Evolutionary conservation across 2,888 invertebrate genomes (phyloP).

Genomic region (Deilephila elpenor): DNA sequence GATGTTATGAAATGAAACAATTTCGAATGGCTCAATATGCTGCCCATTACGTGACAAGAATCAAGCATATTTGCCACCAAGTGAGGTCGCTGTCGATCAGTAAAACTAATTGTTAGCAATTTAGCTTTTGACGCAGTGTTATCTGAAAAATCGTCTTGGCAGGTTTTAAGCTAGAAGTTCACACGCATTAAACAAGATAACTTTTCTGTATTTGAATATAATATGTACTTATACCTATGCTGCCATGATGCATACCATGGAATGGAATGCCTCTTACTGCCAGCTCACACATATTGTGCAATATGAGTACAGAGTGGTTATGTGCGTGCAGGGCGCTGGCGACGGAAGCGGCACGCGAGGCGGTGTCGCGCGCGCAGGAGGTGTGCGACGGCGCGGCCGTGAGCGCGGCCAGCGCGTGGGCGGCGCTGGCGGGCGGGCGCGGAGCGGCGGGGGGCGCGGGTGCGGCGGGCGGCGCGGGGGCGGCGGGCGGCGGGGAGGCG

Average conservation of each 20-base stretch:
- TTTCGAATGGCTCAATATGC: neutral
- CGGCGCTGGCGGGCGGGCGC: conserved; percentile 89
- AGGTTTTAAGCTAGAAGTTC: too few relatives aligned
- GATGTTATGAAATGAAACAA: neutral
- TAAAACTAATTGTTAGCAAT: too few relatives aligned
- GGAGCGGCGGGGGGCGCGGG: conserved; percentile 91
- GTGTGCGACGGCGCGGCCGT: conserved; percentile 93
- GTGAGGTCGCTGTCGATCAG: too few relatives aligned
- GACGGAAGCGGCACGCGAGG: conserved; percentile 92
- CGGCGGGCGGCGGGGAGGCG: conserved; percentile 89
- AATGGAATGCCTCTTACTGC: too few relatives aligned
- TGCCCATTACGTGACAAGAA: neutral
- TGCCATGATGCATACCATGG: too few relatives aligned
- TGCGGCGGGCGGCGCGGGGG: conserved; percentile 90
- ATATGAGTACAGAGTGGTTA: neutral
- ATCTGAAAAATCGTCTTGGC: too few relatives aligned
- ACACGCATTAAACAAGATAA: too few relatives aligned
- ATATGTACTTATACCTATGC: too few relatives aligned
- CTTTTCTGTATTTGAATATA: too few relatives aligned
- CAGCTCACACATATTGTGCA: too few relatives aligned
- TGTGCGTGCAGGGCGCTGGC: conserved; percentile 87
- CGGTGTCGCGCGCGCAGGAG: conserved; percentile 94
- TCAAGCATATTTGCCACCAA: too few relatives aligned
- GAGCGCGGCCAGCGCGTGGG: conserved; percentile 92
- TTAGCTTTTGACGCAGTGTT: too few relatives aligned